These are phyloP conservation scores for Cremastobaeus sp. DNA, from an alignment of 2,888 invertebrate genomes.

Conservation along the genomic window DNA sequence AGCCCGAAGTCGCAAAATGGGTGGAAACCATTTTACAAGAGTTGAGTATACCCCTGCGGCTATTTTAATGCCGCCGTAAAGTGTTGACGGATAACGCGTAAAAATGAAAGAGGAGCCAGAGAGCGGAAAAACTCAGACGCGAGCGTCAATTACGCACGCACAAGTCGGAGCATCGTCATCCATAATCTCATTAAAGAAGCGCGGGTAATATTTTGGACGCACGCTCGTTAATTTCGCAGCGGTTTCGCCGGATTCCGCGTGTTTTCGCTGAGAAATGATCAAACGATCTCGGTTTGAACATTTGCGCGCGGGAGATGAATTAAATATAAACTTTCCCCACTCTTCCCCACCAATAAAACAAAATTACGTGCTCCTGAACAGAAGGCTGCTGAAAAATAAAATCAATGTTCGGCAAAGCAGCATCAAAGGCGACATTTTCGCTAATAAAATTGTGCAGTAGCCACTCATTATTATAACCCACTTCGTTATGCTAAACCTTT, in stretches of 20 bases:
- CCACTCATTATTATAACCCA: slow-evolving; percentile 42
- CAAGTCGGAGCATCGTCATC: slow-evolving; percentile 23
- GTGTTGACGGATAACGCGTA: slow-evolving; percentile 45
- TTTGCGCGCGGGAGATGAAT: background rate
- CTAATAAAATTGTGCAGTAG: slow-evolving; percentile 21
- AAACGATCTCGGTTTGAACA: slow-evolving; percentile 21
- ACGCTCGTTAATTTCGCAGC: slow-evolving; percentile 16
- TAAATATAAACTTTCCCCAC: background rate
- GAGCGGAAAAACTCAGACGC: slow-evolving; percentile 34
- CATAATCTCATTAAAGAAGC: slow-evolving; percentile 38
- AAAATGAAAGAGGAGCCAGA: slow-evolving; percentile 37
- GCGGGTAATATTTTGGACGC: slow-evolving; percentile 24
- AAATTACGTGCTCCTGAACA: too few relatives aligned
- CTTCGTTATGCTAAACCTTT: slow-evolving; percentile 38
- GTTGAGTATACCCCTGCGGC: slow-evolving; percentile 37
- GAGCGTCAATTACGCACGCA: slow-evolving; percentile 46
- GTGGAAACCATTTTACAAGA: slow-evolving; percentile 50
- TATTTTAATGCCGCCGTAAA: slow-evolving; percentile 54
- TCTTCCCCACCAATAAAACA: slow-evolving; percentile 8
- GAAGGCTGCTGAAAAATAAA: too few relatives aligned
- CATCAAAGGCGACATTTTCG: slow-evolving; percentile 12
- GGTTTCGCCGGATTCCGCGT: background rate
- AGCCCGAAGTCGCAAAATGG: slow-evolving; percentile 41
- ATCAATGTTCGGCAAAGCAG: too few relatives aligned
- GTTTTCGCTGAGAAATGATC: slow-evolving; percentile 21